Evolutionary conservation across 2,888 invertebrate genomes (phyloP).

Genomic region (Rhagophthalmus giganteus): DNA sequence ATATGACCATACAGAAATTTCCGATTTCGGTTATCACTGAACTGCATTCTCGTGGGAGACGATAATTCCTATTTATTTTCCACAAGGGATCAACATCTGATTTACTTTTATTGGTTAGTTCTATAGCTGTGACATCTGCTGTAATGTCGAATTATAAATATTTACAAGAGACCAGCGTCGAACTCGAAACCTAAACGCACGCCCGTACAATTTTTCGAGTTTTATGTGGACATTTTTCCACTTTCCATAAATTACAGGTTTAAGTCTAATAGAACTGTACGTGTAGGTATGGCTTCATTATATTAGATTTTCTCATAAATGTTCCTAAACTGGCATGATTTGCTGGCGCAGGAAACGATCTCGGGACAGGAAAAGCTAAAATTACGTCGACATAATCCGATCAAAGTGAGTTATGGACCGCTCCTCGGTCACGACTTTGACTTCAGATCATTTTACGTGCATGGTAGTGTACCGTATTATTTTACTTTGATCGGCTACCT

Average conservation of each 20-base stretch:
- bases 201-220: not conserved
- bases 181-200: not conserved
- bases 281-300: conserved; percentile 18
- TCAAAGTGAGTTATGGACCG: conserved; percentile 40
- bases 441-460: conserved; percentile 40
- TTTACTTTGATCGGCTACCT: conserved; percentile 6
- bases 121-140: conserved; percentile 12
- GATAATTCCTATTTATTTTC: conserved; percentile 33
- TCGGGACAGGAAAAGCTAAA: conserved; percentile 33
- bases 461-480: conserved; percentile 8
- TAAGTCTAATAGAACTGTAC: conserved; percentile 18
- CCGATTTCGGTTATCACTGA: conserved; percentile 19
- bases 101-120: conserved; percentile 18
- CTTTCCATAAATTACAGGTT: conserved; percentile 17
- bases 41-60: conserved; percentile 17
- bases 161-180: conserved; percentile 7
- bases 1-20: too few relatives aligned
- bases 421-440: conserved; percentile 41
- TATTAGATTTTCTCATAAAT: conserved; percentile 28
- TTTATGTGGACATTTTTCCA: conserved; percentile 1
- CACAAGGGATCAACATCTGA: conserved; percentile 23
- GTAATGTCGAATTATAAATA: conserved; percentile 5
- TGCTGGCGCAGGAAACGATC: conserved; percentile 34
- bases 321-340: conserved; percentile 23
- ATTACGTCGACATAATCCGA: conserved; percentile 41